Percentiles rank a stretch among this genome's conserved stretches.
Conservation (phyloP, 2,113 vertebrate species). For the Cinclus cinclus region DNA sequence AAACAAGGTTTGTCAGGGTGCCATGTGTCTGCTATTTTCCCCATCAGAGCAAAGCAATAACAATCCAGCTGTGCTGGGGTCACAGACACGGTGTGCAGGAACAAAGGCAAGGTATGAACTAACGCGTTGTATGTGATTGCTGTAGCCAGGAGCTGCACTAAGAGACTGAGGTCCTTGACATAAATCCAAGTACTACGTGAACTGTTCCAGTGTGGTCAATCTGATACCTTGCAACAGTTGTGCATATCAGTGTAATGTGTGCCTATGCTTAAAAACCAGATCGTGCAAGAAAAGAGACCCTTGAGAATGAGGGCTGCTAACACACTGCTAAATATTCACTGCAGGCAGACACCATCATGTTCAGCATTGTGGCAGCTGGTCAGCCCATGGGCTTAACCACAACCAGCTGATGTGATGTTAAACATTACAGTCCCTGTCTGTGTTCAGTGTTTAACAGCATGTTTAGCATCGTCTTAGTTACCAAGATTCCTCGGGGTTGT, state of each 20-base stretch:
- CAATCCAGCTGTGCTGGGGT: not conserved
- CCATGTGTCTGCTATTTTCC: not conserved
- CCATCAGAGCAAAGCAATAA: not conserved
- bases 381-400: slow-evolving; percentile 55
- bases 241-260: not conserved
- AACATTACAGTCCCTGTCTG: slow-evolving; percentile 40
- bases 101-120: not conserved
- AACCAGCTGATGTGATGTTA: slow-evolving; percentile 60
- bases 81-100: not conserved
- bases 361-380: slow-evolving; percentile 41
- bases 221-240: not conserved
- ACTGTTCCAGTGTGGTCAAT: not conserved
- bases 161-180: not conserved
- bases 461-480: slow-evolving; percentile 66
- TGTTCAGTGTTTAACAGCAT: slow-evolving; percentile 44
- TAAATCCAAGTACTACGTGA: not conserved
- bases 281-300: not conserved
- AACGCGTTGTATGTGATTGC: not conserved
- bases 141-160: not conserved
- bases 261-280: not conserved
- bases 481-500: slow-evolving; percentile 33
- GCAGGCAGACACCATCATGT: not conserved
- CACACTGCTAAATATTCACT: not conserved
- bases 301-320: slow-evolving; percentile 6
- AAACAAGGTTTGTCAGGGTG: not conserved